Evolutionary conservation across 2,888 invertebrate species (phyloP).

Genomic region (Stenodema calcarata): DNA sequence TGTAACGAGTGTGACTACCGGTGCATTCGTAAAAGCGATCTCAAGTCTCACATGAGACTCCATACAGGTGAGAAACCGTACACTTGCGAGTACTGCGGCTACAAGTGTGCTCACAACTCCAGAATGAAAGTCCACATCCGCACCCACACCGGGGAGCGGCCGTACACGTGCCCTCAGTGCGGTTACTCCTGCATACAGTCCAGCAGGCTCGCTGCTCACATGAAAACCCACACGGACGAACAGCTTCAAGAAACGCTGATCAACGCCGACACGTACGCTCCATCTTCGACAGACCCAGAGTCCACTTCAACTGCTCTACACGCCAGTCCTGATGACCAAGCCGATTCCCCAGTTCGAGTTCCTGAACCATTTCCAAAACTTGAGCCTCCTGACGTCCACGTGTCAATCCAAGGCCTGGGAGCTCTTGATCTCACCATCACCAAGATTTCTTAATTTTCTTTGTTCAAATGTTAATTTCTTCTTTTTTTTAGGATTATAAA

Average conservation of each 20-base stretch:
- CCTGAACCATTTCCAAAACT: background rate
- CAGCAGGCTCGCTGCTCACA: background rate
- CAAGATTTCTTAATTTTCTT: background rate
- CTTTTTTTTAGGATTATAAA: too few relatives aligned
- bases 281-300: background rate
- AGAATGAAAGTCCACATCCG: slow-evolving; percentile 27
- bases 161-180: slow-evolving; percentile 6
- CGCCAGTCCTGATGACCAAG: background rate
- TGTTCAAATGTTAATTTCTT: background rate
- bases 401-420: background rate
- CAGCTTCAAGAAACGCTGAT: background rate
- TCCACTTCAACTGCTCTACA: background rate
- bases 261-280: background rate
- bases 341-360: background rate
- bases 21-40: slow-evolving; percentile 25
- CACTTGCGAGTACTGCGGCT: slow-evolving; percentile 4
- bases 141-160: slow-evolving; percentile 15
- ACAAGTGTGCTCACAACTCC: slow-evolving; percentile 28
- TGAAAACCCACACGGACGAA: slow-evolving; percentile 20
- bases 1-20: slow-evolving; percentile 28
- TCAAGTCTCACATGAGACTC: slow-evolving; percentile 30
- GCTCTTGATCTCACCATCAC: background rate
- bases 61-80: slow-evolving; percentile 39
- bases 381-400: background rate
- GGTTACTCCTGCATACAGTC: slow-evolving; percentile 22